Conservation (phyloP, 2,113 vertebrate species). For the Myiozetetes cayanensis region DNA sequence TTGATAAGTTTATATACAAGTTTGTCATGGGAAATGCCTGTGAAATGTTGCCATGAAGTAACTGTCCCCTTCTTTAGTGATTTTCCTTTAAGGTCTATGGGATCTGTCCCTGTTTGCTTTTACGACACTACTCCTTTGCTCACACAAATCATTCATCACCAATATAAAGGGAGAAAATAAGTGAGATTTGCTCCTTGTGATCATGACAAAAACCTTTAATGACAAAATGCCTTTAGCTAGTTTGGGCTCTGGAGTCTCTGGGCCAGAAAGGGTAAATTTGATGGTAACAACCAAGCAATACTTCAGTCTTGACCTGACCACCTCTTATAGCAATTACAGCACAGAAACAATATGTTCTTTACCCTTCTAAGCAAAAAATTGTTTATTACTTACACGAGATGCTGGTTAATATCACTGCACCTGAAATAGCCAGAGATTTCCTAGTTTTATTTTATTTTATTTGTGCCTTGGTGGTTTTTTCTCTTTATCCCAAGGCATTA, state of each 20-base stretch:
- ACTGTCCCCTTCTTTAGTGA: neutral
- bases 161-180: slow-evolving; percentile 54
- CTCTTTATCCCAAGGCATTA: neutral
- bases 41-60: neutral
- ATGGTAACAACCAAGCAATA: neutral
- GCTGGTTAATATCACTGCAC: neutral
- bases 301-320: neutral
- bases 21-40: neutral
- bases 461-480: neutral
- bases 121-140: neutral
- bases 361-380: neutral
- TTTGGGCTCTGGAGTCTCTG: slow-evolving; percentile 25
- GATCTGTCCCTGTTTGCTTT: neutral
- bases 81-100: neutral
- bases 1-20: neutral
- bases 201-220: slow-evolving; percentile 48
- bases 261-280: slow-evolving; percentile 29
- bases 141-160: neutral
- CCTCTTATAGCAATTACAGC: neutral
- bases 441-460: neutral
- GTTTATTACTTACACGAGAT: neutral
- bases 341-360: neutral
- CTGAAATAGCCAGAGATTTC: neutral
- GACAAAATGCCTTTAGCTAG: slow-evolving; percentile 41
- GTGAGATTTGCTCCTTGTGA: slow-evolving; percentile 51